Base-by-base conservation (phyloP, 2,888 invertebrate species). In the Phortica magna region DNA sequence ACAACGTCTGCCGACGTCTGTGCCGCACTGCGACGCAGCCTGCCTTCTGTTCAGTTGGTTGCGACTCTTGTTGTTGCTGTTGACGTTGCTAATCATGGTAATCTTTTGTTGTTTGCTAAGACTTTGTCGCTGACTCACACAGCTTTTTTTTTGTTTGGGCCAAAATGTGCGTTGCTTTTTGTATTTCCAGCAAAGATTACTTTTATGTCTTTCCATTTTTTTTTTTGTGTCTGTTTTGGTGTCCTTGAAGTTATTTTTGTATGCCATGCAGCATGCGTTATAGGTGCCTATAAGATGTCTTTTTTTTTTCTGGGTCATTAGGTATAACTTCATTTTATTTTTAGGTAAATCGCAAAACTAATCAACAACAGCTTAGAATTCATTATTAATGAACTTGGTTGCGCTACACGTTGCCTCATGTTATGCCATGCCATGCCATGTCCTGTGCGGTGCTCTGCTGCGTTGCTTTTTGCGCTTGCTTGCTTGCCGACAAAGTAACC, bases 221-320 rank as follows among this genome's bases (percentile, higher is more conserved):
- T 64, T 7, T 19, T 64, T 39, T 64, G 22, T 39, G 31, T 31
- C 31, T 31, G 31, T 31, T 48, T 48, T 6, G 48, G 39, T 65
- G 42, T 6, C 65, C 65, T 65, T 65, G 65, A 65, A 65, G 10
- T 17, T 41, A n/a, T 9, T n/a, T 41, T n/a, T 41, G 31, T 22
- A 10, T 65, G 9, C 9, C 10, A 31, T 65, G 22, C 42, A n/a
- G 39, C 39, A 65, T 39, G 39, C 39, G n/a, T 65, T 64, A 2
- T 48, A 48, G 48, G 48, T 48, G 48, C 48, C 14, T 48, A 48
- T 7, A 4, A 61, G 19, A 61, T 31, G 31, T 14, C 17, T 31
- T 74, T 64, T 68, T 68, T 68, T 80, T 83, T 83, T 83, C 81
- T 84, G 79, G 86, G 86, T 88, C 88, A 87, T 84, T 88, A 80